Evolutionary conservation across 1,140 invertebrate genomes (phyloP).

Genomic region (Ips nitidus): DNA sequence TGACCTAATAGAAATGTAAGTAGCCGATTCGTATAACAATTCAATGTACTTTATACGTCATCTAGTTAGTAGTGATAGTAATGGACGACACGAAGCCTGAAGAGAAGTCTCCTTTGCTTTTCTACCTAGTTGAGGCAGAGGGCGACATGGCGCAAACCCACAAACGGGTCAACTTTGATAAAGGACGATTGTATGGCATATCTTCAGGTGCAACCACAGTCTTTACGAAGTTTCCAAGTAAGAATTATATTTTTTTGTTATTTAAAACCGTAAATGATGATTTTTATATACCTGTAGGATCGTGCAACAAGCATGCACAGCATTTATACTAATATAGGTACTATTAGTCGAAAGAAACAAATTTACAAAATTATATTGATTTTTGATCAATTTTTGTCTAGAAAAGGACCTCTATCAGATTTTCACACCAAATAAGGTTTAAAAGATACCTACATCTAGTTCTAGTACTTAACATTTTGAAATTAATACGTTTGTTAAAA

Average conservation of each 20-base stretch:
- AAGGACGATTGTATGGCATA: conserved; percentile 39
- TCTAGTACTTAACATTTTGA: neutral
- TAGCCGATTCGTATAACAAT: neutral
- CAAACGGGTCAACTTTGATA: conserved; percentile 37
- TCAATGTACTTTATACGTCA: too few relatives aligned
- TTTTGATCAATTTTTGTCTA: too few relatives aligned
- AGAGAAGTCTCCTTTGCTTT: conserved; percentile 38
- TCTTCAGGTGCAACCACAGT: conserved; percentile 42
- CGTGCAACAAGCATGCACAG: too few relatives aligned
- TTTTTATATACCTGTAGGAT: too few relatives aligned
- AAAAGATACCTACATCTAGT: too few relatives aligned
- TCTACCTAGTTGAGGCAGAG: conserved; percentile 33
- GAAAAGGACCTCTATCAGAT: too few relatives aligned
- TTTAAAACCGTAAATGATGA: neutral
- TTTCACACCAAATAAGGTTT: too few relatives aligned
- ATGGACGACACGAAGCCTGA: conserved; percentile 31
- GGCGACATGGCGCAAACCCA: conserved; percentile 29
- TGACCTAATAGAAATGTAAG: neutral
- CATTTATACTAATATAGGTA: too few relatives aligned
- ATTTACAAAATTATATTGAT: too few relatives aligned
- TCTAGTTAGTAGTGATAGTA: too few relatives aligned
- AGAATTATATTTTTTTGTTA: conserved; percentile 15
- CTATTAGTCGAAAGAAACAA: too few relatives aligned
- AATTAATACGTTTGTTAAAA: neutral
- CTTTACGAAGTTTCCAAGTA: conserved; percentile 48